Base-by-base conservation (phyloP, 2,797 vertebrate species). In the Taeniopygia guttata region DNA sequence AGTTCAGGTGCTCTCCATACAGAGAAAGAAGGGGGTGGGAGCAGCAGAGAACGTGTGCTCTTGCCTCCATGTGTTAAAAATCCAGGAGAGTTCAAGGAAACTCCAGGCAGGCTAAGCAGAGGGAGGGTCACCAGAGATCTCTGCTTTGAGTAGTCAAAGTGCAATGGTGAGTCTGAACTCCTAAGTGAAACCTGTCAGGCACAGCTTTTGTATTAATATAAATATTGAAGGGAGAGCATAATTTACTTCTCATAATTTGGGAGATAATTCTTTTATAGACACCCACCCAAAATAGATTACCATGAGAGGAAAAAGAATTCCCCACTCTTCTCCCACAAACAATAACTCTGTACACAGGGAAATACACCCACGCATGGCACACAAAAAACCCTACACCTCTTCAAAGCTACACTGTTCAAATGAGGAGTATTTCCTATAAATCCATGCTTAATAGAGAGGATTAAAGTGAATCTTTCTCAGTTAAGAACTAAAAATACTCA, bases 401-500 rank as follows among this genome's bases (percentile, higher is more conserved):
- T 92, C 80, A 86, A 88, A 91, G 66, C 66, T 42, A 32, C 10
- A 1, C 43, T 73, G 26, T 18, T 79, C 67, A 62, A 92, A 27
- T n/a, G 40, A 83, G 87, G 84, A 92, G 30, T 42, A 79, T 84
- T 94, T 88, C 82, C 73, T 93, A 55, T 59, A 91, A 90, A 78
- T 29, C 70, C 49, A 46, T 46, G n/a, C 59, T 91, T 93, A 95
- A 96, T 87, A 80, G 80, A 77, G 84, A 76, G n/a, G 90, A 72
- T 93, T 85, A 87, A 87, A 64, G 46, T 66, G 80, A 90, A 40
- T 87, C 76, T 87, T 87, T 77, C 60, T 83, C 76, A 52, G 64
- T 66, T 68, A 87, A 80, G 79, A 72, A 86, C 79, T 64, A 89
- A 95, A 96, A 92, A 96, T 91, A 94, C 48, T 78, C 69, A 73